Evolutionary conservation across 2,113 vertebrate genomes (phyloP), one percentile per base, ranked within the genome.

Genomic region (Typhlomys cinereus): DNA sequence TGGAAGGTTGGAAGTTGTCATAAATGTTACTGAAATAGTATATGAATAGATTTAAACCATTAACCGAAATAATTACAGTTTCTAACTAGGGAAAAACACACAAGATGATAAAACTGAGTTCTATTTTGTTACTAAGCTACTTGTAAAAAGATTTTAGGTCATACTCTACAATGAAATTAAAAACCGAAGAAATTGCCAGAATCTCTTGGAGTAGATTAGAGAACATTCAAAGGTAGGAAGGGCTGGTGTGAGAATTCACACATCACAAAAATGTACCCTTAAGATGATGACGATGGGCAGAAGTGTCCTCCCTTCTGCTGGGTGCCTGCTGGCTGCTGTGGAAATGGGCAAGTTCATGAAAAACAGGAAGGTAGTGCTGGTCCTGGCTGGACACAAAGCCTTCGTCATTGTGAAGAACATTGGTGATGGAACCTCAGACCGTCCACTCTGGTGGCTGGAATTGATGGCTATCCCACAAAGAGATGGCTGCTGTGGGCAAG

Each of bases 161-260:
- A 73, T 48, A 86, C 10, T 96, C 52, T 57, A 91, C 61, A 93
- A 69, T 67, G 41, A 31, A 95, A 78, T 91, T 76, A 94, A 93
- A 91, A 52, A 91, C 1, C 70, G 54, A 85, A 95, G 61, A 80
- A 89, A 86, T 48, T 87, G 85, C 85, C 76, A 89, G 21, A 57
- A 89, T 87, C 46, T 79, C 78, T 76, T 87, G 76, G 67, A 93
- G 79, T 2, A 87, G 81, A 73, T 87, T 73, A 71, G 61, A 76
- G 76, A 57, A 50, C 84, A 87, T 91, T 89, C 54, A 93, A 81
- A 89, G 31, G 71, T 81, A 52, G 74, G 20, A 85, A 70, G 48
- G 18, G 39, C 44, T 91, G 54, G 41, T 84, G 44, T 93, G 75
- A 89, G 91, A 70, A 94, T 85, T 95, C 84, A 69, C 74, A 79